Percentiles rank a stretch among this genome's conserved stretches.
These are phyloP conservation scores for Bos indicus DNA, from an alignment of 2,113 vertebrate species.

Conservation along the genomic window DNA sequence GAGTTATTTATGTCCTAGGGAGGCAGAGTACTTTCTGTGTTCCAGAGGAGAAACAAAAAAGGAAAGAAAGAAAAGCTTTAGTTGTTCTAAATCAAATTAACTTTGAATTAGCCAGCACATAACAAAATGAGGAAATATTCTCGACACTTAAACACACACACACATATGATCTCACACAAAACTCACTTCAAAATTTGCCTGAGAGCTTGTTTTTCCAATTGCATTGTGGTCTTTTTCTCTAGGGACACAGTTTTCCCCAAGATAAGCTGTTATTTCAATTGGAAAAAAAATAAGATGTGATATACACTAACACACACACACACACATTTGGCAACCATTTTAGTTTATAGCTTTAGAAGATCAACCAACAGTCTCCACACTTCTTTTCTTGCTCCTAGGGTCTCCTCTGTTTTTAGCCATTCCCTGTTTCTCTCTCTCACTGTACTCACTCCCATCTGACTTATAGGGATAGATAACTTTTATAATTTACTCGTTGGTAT, in stretches of 20 bases:
- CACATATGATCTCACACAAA: not conserved
- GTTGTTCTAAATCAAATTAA: slow-evolving; percentile 41
- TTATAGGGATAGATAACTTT: not conserved
- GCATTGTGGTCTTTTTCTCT: not conserved
- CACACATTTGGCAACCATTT: not conserved
- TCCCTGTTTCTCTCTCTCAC: not conserved
- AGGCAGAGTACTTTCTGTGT: slow-evolving; percentile 18
- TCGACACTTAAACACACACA: not conserved
- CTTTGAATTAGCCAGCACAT: not conserved
- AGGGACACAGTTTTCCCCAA: not conserved
- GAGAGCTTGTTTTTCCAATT: not conserved
- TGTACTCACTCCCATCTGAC: not conserved
- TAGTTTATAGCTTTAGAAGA: slow-evolving; percentile 18
- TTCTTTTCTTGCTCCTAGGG: not conserved
- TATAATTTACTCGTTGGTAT: not conserved
- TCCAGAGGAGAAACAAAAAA: not conserved
- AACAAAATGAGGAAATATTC: slow-evolving; percentile 13
- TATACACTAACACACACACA: not conserved
- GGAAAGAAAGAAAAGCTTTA: not conserved
- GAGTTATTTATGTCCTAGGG: slow-evolving; percentile 34
- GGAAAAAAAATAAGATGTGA: not conserved
- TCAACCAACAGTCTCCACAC: not conserved
- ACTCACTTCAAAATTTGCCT: not conserved
- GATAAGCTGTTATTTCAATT: not conserved
- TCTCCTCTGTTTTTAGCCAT: slow-evolving; percentile 2